Base-by-base conservation (phyloP, 2,797 vertebrate genomes). In the Sebastes elongatus region DNA sequence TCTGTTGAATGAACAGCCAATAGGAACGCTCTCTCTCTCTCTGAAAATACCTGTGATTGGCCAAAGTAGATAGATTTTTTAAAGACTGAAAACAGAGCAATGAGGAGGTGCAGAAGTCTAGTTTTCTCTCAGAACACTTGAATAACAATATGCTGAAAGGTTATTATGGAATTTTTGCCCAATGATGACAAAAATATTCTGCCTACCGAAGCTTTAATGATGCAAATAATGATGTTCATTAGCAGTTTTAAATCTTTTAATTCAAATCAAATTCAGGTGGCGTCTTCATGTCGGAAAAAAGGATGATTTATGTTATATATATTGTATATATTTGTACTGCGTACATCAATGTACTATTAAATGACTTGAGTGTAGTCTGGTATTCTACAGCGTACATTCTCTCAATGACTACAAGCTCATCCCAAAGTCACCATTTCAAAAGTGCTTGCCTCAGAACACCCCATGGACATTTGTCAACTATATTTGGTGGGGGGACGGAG, bases 361-460 rank as follows among this genome's bases (percentile, higher is more conserved):
- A 55, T 27, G 1, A 68, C 22, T 55, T 42, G 6, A 63, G 18
- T 18, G 3, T 32, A 3, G 10, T 60, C 20, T 66, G 22, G 10
- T 27, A 10, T 67, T 27, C 62, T 67, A 28, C 60, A 60, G 49
- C 35, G n/a, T 23, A 57, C 32, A 78, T 80, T 78, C n/a, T 25
- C n/a, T 79, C 55, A 30, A 33, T 74, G 67, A 76, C 55, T 35
- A 81, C 64, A 86, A 80, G 75, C 82, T 77, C 81, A 82, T 76
- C 55, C 55, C 78, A 88, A 87, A 88, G 81, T 89, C 86, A 86
- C 73, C 68, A 74, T 85, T 86, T 81, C 20, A 85, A 87, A 91
- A 86, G 68, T 71, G 87, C 87, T 86, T 83, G 67, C 86, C 52
- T 87, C 74, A 87, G 83, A 78, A 59, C 14, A n/a, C 13, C 76